These are phyloP conservation scores for Rhizomys pruinosus DNA, from an alignment of 2,113 vertebrate genomes.

Conservation along the genomic window DNA sequence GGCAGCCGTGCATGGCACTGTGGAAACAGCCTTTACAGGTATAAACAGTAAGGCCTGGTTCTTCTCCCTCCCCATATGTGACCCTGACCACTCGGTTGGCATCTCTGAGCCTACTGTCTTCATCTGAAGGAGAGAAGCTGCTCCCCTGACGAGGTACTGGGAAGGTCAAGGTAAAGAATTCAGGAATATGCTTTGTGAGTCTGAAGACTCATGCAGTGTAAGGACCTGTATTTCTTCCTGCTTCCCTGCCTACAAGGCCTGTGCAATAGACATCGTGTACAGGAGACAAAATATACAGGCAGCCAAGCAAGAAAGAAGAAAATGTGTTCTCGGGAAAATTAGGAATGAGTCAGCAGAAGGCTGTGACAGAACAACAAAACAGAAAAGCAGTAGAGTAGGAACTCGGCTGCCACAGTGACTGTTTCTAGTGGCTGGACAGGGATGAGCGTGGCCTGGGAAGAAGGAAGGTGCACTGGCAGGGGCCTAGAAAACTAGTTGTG, in stretches of 20 bases:
- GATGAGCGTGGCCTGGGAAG: background rate
- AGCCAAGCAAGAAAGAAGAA: background rate
- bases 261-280: background rate
- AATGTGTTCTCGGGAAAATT: background rate
- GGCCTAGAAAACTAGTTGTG: background rate
- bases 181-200: background rate
- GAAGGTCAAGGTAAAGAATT: background rate
- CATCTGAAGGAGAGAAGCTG: background rate
- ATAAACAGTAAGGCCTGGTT: background rate
- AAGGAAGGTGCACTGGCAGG: rapidly evolving
- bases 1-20: too few relatives aligned
- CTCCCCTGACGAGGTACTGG: background rate
- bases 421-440: background rate
- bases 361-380: constrained; percentile 31
- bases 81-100: background rate
- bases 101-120: background rate
- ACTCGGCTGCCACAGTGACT: rapidly evolving
- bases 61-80: background rate
- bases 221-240: background rate
- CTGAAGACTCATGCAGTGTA: background rate
- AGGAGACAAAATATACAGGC: background rate
- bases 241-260: background rate
- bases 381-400: constrained; percentile 21
- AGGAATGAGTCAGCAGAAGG: constrained; percentile 33
- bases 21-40: background rate